Evolutionary conservation across 2,888 invertebrate genomes (phyloP).

Genomic region (Abscondita cerata): DNA sequence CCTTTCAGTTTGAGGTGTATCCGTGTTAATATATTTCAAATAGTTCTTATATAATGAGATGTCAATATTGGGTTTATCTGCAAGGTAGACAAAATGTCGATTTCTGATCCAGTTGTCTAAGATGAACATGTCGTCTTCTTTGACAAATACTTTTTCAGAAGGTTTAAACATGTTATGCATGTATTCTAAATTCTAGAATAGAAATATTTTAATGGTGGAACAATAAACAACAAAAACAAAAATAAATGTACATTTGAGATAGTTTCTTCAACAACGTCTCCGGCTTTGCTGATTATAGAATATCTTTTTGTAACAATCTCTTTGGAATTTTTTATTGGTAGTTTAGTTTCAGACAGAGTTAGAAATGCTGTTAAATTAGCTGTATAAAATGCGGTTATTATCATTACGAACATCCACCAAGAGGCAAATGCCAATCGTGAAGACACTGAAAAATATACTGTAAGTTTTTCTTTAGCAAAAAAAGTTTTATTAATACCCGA

Average conservation of each 20-base stretch:
- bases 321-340: conserved; percentile 74
- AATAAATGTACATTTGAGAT: conserved; percentile 63
- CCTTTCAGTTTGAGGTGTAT: conserved; percentile 64
- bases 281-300: conserved; percentile 74
- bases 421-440: conserved; percentile 84
- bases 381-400: conserved; percentile 88
- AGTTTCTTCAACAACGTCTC: conserved; percentile 72
- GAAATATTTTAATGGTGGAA: no score
- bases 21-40: conserved; percentile 62
- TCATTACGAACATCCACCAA: conserved; percentile 91
- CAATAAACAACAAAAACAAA: neutral
- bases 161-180: conserved; percentile 12
- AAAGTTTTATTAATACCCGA: conserved; percentile 67
- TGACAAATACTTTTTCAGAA: conserved; percentile 30
- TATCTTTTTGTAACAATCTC: conserved; percentile 72
- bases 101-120: conserved; percentile 59
- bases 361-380: conserved; percentile 90
- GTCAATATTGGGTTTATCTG: conserved; percentile 74
- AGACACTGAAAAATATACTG: no score
- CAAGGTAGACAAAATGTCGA: conserved; percentile 66
- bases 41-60: conserved; percentile 76
- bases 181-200: conserved; percentile 18
- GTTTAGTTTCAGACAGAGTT: conserved; percentile 82
- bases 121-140: conserved; percentile 53
- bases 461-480: conserved; percentile 9